Percentiles rank a stretch among this genome's conserved stretches.
phyloP scores from a whole-genome alignment of 1,140 invertebrate genomes.

The Aphelenchoides besseyi region DNA sequence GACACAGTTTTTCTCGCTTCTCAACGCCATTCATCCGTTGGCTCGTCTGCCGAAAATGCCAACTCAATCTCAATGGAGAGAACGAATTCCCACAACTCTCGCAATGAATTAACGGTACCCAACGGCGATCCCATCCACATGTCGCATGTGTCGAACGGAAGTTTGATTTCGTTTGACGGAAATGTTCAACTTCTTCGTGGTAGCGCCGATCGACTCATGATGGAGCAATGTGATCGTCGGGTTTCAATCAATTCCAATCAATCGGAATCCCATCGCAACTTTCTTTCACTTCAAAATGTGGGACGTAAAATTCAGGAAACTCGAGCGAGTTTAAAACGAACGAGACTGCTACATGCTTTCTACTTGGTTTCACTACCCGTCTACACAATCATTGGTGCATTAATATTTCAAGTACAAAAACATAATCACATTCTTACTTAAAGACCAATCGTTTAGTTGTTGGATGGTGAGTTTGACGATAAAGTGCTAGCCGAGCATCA shows the following conservation, averaged over 20 bases:
- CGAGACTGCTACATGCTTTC: constrained; percentile 51
- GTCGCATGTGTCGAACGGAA: neutral
- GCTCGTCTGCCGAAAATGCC: constrained; percentile 11
- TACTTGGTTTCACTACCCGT: constrained; percentile 54
- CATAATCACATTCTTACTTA: constrained; percentile 24
- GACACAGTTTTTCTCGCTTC: neutral
- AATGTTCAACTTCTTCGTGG: constrained; percentile 10
- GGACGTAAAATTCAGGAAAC: constrained; percentile 40
- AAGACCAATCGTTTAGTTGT: constrained; percentile 15
- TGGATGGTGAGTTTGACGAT: constrained; percentile 59
- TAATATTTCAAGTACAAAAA: constrained; percentile 57
- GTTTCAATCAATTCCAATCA: constrained; percentile 20
- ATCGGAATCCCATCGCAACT: constrained; percentile 36
- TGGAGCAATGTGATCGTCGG: neutral
- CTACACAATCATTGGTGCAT: constrained; percentile 51
- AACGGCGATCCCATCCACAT: neutral
- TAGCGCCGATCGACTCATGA: neutral
- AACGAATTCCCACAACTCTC: constrained; percentile 5
- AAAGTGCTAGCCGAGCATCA: constrained; percentile 37
- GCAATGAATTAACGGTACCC: constrained; percentile 15
- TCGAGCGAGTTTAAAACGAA: constrained; percentile 47
- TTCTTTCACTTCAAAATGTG: constrained; percentile 39
- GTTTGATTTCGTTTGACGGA: constrained; percentile 10
- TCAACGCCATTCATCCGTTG: constrained; percentile 15
- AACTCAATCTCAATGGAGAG: constrained; percentile 13